Evolutionary conservation across 2,888 invertebrate genomes (phyloP).

Genomic region (Cosmorhoe ocellata): DNA sequence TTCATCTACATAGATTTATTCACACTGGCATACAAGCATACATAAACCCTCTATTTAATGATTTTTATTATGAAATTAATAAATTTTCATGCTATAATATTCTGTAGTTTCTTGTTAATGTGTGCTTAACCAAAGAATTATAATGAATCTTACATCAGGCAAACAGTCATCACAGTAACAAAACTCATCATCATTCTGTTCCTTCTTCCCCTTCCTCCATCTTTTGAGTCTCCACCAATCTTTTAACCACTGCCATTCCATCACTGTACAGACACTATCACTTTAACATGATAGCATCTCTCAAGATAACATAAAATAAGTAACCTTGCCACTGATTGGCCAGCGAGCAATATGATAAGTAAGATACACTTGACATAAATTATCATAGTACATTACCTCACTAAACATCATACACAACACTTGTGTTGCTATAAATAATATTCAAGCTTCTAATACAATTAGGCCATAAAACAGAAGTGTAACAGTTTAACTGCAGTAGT

Average conservation of each 20-base stretch:
- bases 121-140: background rate
- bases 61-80: too few relatives aligned
- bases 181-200: conserved; percentile 83
- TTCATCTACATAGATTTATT: too few relatives aligned
- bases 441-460: conserved; percentile 38
- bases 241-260: conserved; percentile 92
- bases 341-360: conserved; percentile 61
- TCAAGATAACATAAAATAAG: conserved; percentile 40
- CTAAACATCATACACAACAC: conserved; percentile 66
- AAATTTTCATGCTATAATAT: too few relatives aligned
- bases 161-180: conserved; percentile 91
- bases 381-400: conserved; percentile 64
- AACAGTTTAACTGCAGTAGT: conserved; percentile 11
- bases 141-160: conserved; percentile 72
- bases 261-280: conserved; percentile 60
- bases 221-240: conserved; percentile 91
- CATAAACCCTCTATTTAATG: too few relatives aligned
- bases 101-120: too few relatives aligned
- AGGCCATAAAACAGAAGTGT: conserved; percentile 32
- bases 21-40: too few relatives aligned
- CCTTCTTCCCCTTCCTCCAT: conserved; percentile 83
- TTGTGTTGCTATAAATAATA: conserved; percentile 59
- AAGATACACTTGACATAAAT: conserved; percentile 76
- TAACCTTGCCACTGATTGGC: conserved; percentile 66
- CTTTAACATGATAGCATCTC: conserved; percentile 49